These are phyloP conservation scores for Poeciliopsis presidionis DNA, from an alignment of 2,797 vertebrate genomes.

Conservation along the genomic window DNA sequence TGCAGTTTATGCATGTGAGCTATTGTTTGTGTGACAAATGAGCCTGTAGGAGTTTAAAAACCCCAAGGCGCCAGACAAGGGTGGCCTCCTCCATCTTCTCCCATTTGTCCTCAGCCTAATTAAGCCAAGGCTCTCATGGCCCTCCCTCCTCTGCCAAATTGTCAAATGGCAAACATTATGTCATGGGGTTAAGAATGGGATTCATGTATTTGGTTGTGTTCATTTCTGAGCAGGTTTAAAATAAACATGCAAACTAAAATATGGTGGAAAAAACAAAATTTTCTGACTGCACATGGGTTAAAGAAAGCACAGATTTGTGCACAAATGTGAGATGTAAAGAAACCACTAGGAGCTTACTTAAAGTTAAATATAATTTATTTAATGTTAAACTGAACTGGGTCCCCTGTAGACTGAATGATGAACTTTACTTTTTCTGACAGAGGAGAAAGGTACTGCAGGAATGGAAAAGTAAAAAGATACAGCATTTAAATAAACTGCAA, in stretches of 20 bases:
- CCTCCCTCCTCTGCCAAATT: constrained; percentile 26
- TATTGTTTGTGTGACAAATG: constrained; percentile 46
- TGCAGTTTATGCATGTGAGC: constrained; percentile 1
- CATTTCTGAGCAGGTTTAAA: constrained; percentile 12
- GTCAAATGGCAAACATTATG: constrained; percentile 46
- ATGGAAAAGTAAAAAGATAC: constrained; percentile 19
- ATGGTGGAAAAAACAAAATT: constrained; percentile 1
- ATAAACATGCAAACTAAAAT: constrained; percentile 11
- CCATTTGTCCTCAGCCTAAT: constrained; percentile 68
- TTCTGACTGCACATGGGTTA: constrained; percentile 34
- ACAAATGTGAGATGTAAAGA: constrained; percentile 17
- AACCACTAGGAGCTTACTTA: constrained; percentile 33
- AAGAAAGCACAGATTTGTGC: constrained; percentile 12
- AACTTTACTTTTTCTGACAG: constrained; percentile 29
- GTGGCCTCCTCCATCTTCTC: constrained; percentile 67
- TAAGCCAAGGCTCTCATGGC: constrained; percentile 47
- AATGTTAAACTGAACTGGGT: constrained; percentile 27
- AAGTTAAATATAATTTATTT: constrained; percentile 53
- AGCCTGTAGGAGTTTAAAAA: constrained; percentile 54
- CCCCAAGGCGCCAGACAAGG: constrained; percentile 72
- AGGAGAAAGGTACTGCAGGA: not conserved
- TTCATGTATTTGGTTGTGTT: constrained; percentile 1
- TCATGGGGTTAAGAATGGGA: not conserved
- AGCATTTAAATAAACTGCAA: not conserved
- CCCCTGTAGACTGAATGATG: constrained; percentile 34